A percentile compares a stretch with the other conserved stretches of the same genome.
Evolutionary conservation across 1,140 invertebrate genomes (phyloP).

Genomic region (Paramacrobiotus metropolitanus): DNA sequence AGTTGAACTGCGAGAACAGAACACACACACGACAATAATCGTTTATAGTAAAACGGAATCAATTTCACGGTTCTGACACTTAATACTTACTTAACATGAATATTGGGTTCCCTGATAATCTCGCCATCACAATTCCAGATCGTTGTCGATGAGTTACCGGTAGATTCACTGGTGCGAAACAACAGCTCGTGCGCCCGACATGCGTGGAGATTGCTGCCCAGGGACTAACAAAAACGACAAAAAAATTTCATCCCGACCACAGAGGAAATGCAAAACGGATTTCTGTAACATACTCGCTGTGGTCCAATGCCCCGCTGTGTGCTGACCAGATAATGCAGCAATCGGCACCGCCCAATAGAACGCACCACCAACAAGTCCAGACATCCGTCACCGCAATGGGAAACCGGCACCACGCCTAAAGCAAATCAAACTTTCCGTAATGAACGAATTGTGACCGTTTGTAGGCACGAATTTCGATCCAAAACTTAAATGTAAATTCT

Average conservation of each 20-base stretch:
- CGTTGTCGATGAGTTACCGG: not conserved
- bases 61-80: too few species aligned
- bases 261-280: not conserved
- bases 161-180: not conserved
- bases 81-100: slow-evolving; percentile 40
- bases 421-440: not conserved
- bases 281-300: not conserved
- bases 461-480: too few species aligned
- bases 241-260: too few species aligned
- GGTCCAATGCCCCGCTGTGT: not conserved
- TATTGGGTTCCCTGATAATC: slow-evolving; percentile 37
- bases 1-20: too few species aligned
- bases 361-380: slow-evolving; percentile 49
- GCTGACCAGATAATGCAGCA: slow-evolving; percentile 33
- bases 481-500: too few species aligned
- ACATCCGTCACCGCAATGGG: slow-evolving; percentile 56
- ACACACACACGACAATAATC: not conserved
- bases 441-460: too few species aligned
- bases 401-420: slow-evolving; percentile 39
- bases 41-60: not conserved
- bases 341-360: slow-evolving; percentile 45
- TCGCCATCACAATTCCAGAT: slow-evolving; percentile 73
- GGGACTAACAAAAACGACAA: not conserved
- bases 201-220: not conserved
- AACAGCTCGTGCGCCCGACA: not conserved